phyloP scores from a whole-genome alignment of 2,113 vertebrate genomes.

The Leucopsar rothschildi region DNA sequence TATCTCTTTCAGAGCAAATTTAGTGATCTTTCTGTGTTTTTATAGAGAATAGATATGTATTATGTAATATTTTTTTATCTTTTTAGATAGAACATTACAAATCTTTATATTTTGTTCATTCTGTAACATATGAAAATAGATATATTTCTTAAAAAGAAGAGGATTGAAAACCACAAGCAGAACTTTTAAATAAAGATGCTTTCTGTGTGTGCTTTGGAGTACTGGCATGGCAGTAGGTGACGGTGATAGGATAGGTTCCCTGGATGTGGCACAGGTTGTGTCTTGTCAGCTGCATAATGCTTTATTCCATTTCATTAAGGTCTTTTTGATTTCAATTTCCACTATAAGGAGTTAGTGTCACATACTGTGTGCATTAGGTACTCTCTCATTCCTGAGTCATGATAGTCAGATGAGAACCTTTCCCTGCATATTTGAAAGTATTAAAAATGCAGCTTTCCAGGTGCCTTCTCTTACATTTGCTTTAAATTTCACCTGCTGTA shows the following conservation, averaged over 20 bases:
- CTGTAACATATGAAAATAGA: background rate
- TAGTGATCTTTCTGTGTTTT: background rate
- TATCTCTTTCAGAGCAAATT: background rate
- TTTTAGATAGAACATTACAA: background rate
- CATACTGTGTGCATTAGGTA: background rate
- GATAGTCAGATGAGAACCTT: background rate
- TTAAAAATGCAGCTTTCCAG: background rate
- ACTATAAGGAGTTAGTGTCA: accelerated
- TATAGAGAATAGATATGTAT: background rate
- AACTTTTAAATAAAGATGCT: background rate
- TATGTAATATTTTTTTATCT: background rate
- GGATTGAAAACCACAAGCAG: background rate
- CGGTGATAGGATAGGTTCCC: background rate
- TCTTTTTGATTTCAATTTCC: background rate
- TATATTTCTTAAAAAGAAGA: accelerated
- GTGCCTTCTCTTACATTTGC: background rate
- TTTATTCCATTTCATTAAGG: background rate
- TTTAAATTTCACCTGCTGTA: background rate
- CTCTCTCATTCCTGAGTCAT: background rate
- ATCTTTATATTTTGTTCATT: background rate
- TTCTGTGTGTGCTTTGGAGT: background rate
- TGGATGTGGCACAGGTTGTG: background rate
- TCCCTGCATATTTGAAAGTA: background rate
- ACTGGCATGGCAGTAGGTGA: background rate
- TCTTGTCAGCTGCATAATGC: background rate